A percentile compares a stretch with the other conserved stretches of the same genome.
These are phyloP conservation scores for Melanotaenia boesemani DNA, from an alignment of 2,797 vertebrate species.

Conservation along the genomic window DNA sequence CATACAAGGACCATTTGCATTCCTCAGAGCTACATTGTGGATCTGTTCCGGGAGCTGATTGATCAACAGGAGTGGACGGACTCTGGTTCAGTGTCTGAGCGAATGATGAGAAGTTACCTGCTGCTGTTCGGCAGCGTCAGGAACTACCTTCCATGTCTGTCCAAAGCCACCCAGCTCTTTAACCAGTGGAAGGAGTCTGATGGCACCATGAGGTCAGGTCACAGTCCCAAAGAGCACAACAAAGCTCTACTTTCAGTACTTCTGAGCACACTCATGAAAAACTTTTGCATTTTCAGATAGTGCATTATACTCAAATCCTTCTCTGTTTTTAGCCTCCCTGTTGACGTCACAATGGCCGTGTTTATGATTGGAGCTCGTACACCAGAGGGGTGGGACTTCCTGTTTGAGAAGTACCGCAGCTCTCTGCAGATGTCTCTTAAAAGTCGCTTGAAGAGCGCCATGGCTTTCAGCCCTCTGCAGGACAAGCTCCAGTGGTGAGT, in stretches of 20 bases:
- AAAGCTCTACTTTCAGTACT: background rate
- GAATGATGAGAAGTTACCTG: conserved; percentile 86
- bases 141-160: conserved; percentile 85
- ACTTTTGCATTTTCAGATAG: background rate
- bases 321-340: conserved; percentile 82
- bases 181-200: conserved; percentile 86
- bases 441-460: conserved; percentile 83
- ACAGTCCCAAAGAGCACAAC: background rate
- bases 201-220: conserved; percentile 85
- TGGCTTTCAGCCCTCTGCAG: conserved; percentile 79
- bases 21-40: conserved; percentile 87
- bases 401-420: conserved; percentile 87
- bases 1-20: conserved; percentile 2
- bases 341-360: conserved; percentile 87
- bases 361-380: conserved; percentile 87
- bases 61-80: conserved; percentile 89
- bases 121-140: conserved; percentile 86
- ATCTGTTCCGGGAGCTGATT: conserved; percentile 86
- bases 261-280: background rate
- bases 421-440: conserved; percentile 84
- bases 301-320: background rate
- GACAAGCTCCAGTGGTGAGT: conserved; percentile 88
- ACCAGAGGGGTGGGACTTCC: conserved; percentile 89
- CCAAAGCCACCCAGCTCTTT: conserved; percentile 85
- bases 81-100: conserved; percentile 86